Conservation (phyloP, 2,888 invertebrate species). For the Erynnis tages region DNA sequence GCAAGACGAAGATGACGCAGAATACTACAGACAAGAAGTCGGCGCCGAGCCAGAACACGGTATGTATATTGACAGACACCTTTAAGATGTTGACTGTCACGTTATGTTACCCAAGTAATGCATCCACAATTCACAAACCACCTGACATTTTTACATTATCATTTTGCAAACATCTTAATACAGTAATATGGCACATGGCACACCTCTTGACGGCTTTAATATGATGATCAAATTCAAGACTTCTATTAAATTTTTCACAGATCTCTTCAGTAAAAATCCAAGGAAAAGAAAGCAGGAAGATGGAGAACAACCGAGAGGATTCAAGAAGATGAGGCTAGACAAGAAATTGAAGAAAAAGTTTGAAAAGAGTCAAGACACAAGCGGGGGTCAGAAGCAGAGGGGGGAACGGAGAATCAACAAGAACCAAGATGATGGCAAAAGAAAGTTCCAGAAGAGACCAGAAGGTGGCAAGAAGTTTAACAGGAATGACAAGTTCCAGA, state of each 20-base stretch:
- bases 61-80: no score
- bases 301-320: slow-evolving; percentile 58
- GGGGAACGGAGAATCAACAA: slow-evolving; percentile 43
- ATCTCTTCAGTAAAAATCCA: slow-evolving; percentile 60
- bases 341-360: slow-evolving; percentile 67
- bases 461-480: slow-evolving; percentile 31
- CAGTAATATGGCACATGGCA: no score
- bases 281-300: slow-evolving; percentile 63
- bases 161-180: no score
- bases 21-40: slow-evolving; percentile 93
- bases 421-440: slow-evolving; percentile 35
- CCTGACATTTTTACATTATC: no score
- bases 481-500: slow-evolving; percentile 35
- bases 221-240: neutral
- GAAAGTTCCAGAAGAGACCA: slow-evolving; percentile 40
- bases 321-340: slow-evolving; percentile 71
- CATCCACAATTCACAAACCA: neutral
- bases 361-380: slow-evolving; percentile 44
- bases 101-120: no score
- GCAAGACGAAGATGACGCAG: slow-evolving; percentile 86
- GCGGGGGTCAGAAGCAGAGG: slow-evolving; percentile 27
- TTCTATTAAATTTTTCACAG: slow-evolving; percentile 45
- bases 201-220: no score
- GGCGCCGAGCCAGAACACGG: slow-evolving; percentile 94
- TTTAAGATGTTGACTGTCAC: neutral